Evolutionary conservation across 2,113 vertebrate species (phyloP), one percentile per base, ranked within the genome.

Genomic region (Ctenomys sociabilis): DNA sequence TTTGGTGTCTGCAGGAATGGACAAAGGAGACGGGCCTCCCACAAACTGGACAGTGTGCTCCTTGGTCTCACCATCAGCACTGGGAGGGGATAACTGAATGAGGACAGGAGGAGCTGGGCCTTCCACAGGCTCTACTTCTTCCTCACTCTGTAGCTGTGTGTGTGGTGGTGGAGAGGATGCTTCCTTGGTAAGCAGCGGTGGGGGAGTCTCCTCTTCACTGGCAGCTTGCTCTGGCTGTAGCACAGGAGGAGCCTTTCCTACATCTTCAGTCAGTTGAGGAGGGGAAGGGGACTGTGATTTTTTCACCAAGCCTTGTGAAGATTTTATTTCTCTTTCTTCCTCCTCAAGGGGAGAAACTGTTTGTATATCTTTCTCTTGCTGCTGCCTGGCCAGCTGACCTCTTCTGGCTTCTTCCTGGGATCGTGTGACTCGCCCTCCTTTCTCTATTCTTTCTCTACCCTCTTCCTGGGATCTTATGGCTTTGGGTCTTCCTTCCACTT

Each of bases 141-240:
- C 97, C 17, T 95, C 95, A 59, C 90, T 90, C 37, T 93, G 97
- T 84, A 97, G 92, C 0, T 96, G 97, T 35, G 75, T 37, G 32
- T 84, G 96, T 75, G 80, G 78, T 54, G 95, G 93, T 82, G 95
- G 97, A 1, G 96, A 96, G 16, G 97, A 96, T 4, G 97, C 96
- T 93, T 98, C 98, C 98, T 98, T 98, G 72, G 98, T 98, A 88
- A 98, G 94, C 91, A 98, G 94, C 21, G 98, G 98, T 26, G 97
- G 98, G 4, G 97, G 97, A 22, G 97, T 96, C 78, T 98, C 98
- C 21, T 98, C 98, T 40, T 97, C 98, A 54, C 88, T 92, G 21
- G 90, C 91, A 43, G 92, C 84, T 16, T 95, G 96, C 45, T 96
- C 97, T 91, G 95, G 95, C 2, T 88, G 97, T 19, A 93, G 90